Evolutionary conservation across 2,888 invertebrate genomes (phyloP).

Genomic region (Hedychridium roseum): DNA sequence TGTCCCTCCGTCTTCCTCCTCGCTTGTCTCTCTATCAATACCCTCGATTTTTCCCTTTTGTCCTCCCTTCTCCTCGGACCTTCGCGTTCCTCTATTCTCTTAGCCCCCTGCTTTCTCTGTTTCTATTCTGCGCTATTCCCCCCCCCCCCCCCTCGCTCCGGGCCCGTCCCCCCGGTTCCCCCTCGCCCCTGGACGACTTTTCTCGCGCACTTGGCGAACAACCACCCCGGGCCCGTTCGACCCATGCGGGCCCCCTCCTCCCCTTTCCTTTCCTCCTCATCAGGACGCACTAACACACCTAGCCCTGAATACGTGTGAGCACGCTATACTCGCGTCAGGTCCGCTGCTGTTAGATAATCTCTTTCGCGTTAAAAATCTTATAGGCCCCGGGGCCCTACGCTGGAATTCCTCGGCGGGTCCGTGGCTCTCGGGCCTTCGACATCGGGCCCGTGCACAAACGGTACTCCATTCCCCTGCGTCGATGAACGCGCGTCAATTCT

Average conservation of each 20-base stretch:
- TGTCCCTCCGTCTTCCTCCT: slow-evolving; percentile 16
- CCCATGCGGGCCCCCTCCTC: slow-evolving; percentile 19
- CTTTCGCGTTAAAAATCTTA: slow-evolving; percentile 48
- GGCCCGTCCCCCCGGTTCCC: slow-evolving; percentile 19
- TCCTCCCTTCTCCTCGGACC: too few relatives aligned
- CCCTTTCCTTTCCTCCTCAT: neutral
- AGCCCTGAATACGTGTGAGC: too few relatives aligned
- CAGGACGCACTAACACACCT: too few relatives aligned
- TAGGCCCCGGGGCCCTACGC: slow-evolving; percentile 23
- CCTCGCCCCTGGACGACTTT: slow-evolving; percentile 5
- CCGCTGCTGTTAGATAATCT: slow-evolving; percentile 55
- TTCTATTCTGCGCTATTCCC: slow-evolving; percentile 5
- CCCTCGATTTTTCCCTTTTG: too few relatives aligned
- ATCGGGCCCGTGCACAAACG: too few relatives aligned
- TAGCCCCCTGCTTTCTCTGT: too few relatives aligned
- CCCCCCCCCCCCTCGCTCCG: slow-evolving; percentile 17
- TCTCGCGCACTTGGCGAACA: slow-evolving; percentile 1
- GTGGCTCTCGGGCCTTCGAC: too few relatives aligned
- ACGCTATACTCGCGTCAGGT: slow-evolving; percentile 29
- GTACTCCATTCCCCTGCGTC: too few relatives aligned
- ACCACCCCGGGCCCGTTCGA: slow-evolving; percentile 15
- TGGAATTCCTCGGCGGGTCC: too few relatives aligned
- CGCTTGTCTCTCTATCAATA: too few relatives aligned
- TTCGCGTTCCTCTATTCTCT: too few relatives aligned
- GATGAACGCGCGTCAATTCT: too few relatives aligned